Base-by-base conservation (phyloP, 1,140 invertebrate genomes). In the Drosophila willistoni region DNA sequence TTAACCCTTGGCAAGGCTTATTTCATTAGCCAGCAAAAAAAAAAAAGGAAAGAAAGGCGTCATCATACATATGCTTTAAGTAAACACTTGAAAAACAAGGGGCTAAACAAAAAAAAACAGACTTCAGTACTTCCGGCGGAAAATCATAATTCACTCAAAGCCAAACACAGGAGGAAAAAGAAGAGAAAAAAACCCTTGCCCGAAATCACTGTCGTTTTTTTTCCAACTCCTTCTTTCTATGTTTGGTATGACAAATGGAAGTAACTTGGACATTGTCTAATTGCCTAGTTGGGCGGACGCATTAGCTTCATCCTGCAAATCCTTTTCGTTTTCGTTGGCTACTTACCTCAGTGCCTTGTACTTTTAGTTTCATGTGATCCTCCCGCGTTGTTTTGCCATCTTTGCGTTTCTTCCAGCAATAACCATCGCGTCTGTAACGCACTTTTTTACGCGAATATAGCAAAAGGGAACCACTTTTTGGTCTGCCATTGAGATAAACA, bases 311-410 rank as follows among this genome's bases (percentile, higher is more conserved):
- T 36, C 34, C 9, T 36, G 34, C 57, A 42, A 59, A 51, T 42
- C 19, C 7, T 34, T 0, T 7, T 33, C 25, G 39, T 4, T 2
- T 25, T 39, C 13, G 42, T 12, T 41, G 9, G 65, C n/a, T 14
- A 90, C 93, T 94, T 83, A 98, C 97, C 95, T 98, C 97, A 67
- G 97, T 97, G 77, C 97, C 97, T 94, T 98, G 97, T 72, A 99
- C 98, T 95, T 99, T 99, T 42, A 99, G 94, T 93, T 99, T 99
- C 98, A 99, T 99, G 92, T 99, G 98, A 95, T 99, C 98, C 93
- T 99, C 98, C 77, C 98, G 93, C 29, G 98, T 99, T 56, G 98
- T 99, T 93, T 99, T 99, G 6, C 98, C 98, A 93, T 99, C 98
- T 93, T 99, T 99, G 68, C 98, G 93, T 89, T 99, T 99, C 94